Evolutionary conservation across 2,797 vertebrate genomes (phyloP).

Genomic region (Anguilla anguilla): DNA sequence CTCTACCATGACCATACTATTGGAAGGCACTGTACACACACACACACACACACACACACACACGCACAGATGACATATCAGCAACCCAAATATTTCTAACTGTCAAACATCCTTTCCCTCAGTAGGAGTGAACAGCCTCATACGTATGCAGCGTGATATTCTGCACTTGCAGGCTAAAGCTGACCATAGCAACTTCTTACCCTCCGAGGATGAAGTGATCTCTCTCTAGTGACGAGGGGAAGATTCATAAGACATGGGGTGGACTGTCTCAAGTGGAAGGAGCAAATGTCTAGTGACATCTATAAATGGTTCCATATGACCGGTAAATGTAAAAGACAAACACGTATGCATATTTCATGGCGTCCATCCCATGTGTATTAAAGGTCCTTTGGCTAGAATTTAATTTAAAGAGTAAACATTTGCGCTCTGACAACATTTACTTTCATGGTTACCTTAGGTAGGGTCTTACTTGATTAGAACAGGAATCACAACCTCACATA

Average conservation of each 20-base stretch:
- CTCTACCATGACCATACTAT: too few species aligned
- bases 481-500: neutral
- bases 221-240: too few species aligned
- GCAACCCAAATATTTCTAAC: neutral
- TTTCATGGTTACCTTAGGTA: neutral
- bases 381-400: neutral
- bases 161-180: neutral
- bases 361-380: neutral
- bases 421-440: neutral
- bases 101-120: neutral
- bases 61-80: too few species aligned
- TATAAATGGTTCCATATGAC: neutral
- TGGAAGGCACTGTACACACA: too few species aligned
- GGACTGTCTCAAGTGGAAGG: neutral
- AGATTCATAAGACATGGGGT: neutral
- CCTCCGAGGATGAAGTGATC: too few species aligned
- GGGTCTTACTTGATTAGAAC: neutral
- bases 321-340: neutral
- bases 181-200: neutral
- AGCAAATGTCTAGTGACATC: neutral
- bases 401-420: conserved; percentile 9
- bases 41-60: too few species aligned
- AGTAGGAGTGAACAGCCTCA: neutral
- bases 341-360: neutral
- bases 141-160: neutral